These are phyloP conservation scores for Platyscapa corneri DNA, from an alignment of 1,140 invertebrate genomes.

Conservation along the genomic window DNA sequence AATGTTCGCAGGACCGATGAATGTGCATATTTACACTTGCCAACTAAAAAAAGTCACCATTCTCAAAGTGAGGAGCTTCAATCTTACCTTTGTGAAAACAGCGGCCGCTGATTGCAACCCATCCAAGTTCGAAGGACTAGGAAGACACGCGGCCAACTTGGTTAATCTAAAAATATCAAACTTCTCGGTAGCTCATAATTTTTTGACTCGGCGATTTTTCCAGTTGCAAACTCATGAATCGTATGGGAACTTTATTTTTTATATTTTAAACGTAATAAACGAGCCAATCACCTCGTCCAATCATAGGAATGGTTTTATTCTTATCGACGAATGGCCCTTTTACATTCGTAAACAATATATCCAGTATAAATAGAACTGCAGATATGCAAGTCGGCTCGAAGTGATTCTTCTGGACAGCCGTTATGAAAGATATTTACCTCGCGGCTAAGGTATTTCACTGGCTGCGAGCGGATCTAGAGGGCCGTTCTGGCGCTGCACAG, in stretches of 20 bases:
- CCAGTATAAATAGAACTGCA: background rate
- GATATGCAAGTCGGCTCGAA: background rate
- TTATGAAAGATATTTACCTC: constrained; percentile 22
- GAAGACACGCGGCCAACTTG: background rate
- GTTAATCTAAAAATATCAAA: constrained; percentile 5
- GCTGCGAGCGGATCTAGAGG: background rate
- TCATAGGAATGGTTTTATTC: background rate
- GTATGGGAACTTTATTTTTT: no score
- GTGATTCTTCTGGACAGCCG: background rate
- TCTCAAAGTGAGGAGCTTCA: no score
- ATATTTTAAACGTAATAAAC: background rate
- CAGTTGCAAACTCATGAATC: no score
- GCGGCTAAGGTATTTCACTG: background rate
- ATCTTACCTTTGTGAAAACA: background rate
- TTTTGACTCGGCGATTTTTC: background rate
- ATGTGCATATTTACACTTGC: background rate
- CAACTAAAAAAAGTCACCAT: background rate
- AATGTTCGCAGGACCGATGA: background rate
- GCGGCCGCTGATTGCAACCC: background rate
- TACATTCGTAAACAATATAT: background rate
- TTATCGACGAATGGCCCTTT: background rate
- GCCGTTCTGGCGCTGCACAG: background rate
- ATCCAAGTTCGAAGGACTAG: background rate
- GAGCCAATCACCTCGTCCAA: background rate
- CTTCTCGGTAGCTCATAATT: background rate